phyloP scores from a whole-genome alignment of 2,113 vertebrate species.

The Engystomops pustulosus region DNA sequence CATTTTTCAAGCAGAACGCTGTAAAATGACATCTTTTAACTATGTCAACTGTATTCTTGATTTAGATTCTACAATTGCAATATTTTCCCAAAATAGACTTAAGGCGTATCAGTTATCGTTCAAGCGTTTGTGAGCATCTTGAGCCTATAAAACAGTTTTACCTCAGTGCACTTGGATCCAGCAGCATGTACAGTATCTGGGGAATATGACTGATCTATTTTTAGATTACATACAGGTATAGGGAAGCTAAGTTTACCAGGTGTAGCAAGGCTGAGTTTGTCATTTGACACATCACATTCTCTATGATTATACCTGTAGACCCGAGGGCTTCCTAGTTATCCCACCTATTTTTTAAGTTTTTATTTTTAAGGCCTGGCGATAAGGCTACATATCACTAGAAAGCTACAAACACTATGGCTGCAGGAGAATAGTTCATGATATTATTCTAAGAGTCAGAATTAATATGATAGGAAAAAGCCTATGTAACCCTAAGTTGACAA shows the following conservation, averaged over 20 bases:
- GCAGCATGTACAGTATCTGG: neutral
- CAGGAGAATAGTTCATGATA: neutral
- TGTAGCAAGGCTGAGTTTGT: neutral
- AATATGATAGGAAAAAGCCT: neutral
- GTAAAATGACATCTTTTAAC: slow-evolving; percentile 9
- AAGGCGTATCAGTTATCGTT: neutral
- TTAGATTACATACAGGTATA: neutral
- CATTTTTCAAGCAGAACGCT: neutral
- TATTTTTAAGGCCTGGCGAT: neutral
- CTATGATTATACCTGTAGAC: neutral
- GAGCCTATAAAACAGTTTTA: neutral
- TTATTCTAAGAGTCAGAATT: neutral
- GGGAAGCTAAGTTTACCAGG: neutral
- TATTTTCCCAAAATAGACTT: neutral
- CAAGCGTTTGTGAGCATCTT: neutral
- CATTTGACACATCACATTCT: neutral
- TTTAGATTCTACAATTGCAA: neutral
- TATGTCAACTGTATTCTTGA: neutral
- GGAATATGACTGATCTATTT: slow-evolving; percentile 8
- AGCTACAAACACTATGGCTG: neutral
- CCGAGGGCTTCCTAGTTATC: neutral
- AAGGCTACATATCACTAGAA: neutral
- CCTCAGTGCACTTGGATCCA: neutral
- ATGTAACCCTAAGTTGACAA: neutral
- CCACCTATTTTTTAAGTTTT: too few species aligned